Conservation (phyloP, 2,113 vertebrate genomes). For the Oostethus manadensis region DNA sequence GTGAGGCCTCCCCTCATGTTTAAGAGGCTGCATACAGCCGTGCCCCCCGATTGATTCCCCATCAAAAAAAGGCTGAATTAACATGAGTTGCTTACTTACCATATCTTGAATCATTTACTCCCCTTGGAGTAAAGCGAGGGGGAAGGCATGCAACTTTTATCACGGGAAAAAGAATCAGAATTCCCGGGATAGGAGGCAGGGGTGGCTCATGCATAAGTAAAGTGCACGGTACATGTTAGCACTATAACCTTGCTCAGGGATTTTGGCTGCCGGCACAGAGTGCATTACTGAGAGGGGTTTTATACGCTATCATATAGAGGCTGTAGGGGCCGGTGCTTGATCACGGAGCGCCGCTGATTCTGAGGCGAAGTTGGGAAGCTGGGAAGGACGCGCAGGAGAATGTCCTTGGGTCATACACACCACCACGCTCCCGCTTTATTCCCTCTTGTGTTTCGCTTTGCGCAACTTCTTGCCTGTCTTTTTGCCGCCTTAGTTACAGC, state of each 20-base stretch:
- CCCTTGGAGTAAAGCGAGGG: conserved; percentile 48
- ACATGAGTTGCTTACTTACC: conserved; percentile 64
- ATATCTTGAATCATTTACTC: conserved; percentile 66
- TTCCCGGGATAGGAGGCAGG: conserved; percentile 53
- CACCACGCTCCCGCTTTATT: conserved; percentile 35
- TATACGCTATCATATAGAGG: conserved; percentile 48
- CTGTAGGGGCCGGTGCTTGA: conserved; percentile 30
- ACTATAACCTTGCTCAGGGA: conserved; percentile 64
- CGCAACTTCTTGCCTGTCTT: conserved; percentile 2
- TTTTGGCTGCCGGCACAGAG: conserved; percentile 44
- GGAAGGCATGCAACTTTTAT: conserved; percentile 67
- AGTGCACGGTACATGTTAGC: conserved; percentile 56
- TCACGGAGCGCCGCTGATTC: conserved; percentile 9
- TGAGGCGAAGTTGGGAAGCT: conserved; percentile 26
- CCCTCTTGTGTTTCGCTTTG: conserved; percentile 22
- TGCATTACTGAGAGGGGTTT: conserved; percentile 52
- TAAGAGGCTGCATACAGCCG: conserved; percentile 41
- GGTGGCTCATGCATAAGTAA: conserved; percentile 70
- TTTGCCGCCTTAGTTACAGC: conserved; percentile 17
- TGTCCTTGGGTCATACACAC: conserved; percentile 50
- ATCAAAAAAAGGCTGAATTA: conserved; percentile 60
- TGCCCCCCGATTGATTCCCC: conserved; percentile 35
- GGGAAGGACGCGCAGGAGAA: conserved; percentile 31
- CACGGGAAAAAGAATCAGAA: conserved; percentile 66
- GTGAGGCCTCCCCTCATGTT: not conserved